phyloP scores from a whole-genome alignment of 2,888 invertebrate species.

The Syritta pipiens region DNA sequence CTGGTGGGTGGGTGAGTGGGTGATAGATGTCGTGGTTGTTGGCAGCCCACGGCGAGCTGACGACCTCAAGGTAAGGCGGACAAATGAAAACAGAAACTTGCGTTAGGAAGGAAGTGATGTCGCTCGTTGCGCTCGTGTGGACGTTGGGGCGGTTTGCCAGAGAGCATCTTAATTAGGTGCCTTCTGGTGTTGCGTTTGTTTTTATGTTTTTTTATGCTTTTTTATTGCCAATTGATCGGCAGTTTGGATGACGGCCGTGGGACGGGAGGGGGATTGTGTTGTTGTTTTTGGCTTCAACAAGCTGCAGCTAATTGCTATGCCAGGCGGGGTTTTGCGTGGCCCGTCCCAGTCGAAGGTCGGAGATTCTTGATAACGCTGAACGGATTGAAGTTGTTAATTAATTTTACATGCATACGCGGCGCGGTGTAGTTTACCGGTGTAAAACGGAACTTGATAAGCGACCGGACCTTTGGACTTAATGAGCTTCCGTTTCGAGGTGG shows the following conservation, averaged over 20 bases:
- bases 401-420: constrained; percentile 35
- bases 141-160: constrained; percentile 19
- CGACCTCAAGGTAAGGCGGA: constrained; percentile 44
- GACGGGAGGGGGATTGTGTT: not conserved
- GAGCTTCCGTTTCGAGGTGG: constrained; percentile 40
- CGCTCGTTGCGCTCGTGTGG: constrained; percentile 27
- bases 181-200: constrained; percentile 31
- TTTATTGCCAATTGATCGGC: constrained; percentile 52
- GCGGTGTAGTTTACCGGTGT: too few species aligned
- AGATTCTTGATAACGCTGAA: constrained; percentile 50
- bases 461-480: constrained; percentile 32
- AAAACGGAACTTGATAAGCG: constrained; percentile 49
- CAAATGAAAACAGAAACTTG: constrained; percentile 20
- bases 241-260: constrained; percentile 11
- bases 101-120: constrained; percentile 64
- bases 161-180: constrained; percentile 66
- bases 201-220: not conserved
- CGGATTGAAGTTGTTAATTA: constrained; percentile 7
- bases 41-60: too few species aligned
- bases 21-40: constrained; percentile 36
- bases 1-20: constrained; percentile 24
- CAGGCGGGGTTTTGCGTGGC: constrained; percentile 18
- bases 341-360: constrained; percentile 40
- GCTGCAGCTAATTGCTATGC: constrained; percentile 39
- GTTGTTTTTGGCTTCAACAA: constrained; percentile 35